A percentile compares a stretch with the other conserved stretches of the same genome.
These are phyloP conservation scores for Brachionus rotundiformis DNA, from an alignment of 1,140 invertebrate genomes.

Conservation along the genomic window DNA sequence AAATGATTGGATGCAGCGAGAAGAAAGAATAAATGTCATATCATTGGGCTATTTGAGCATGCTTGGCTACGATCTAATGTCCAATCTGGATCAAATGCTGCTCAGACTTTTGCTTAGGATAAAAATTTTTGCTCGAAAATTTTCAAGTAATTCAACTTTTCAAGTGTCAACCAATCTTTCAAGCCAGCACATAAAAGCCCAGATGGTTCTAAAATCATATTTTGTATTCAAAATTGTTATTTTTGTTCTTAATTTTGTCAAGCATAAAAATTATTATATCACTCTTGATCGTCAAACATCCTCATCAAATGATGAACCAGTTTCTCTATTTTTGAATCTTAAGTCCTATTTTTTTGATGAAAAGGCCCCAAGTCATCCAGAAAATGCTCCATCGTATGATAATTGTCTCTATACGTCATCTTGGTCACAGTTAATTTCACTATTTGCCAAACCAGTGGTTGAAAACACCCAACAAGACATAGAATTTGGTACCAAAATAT, in stretches of 20 bases:
- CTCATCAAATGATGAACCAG: neutral
- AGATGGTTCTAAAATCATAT: slow-evolving; percentile 1
- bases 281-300: neutral
- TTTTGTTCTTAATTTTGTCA: slow-evolving; percentile 26
- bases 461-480: neutral
- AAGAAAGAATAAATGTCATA: slow-evolving; percentile 16
- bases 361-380: neutral
- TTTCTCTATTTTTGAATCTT: neutral
- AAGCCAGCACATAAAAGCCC: neutral
- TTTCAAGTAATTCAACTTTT: neutral
- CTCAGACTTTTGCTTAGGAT: neutral
- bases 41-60: slow-evolving; percentile 30
- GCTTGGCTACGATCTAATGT: neutral
- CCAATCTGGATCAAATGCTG: slow-evolving; percentile 33
- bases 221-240: slow-evolving; percentile 19
- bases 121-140: neutral
- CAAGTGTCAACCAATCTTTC: neutral
- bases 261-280: neutral
- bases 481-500: neutral
- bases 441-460: neutral
- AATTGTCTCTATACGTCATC: neutral
- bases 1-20: neutral
- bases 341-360: neutral
- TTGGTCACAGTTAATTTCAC: neutral
- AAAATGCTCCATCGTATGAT: neutral